Percentiles rank a stretch among this genome's conserved stretches.
These are phyloP conservation scores for Caracal caracal DNA, from an alignment of 2,113 vertebrate species.

Conservation along the genomic window DNA sequence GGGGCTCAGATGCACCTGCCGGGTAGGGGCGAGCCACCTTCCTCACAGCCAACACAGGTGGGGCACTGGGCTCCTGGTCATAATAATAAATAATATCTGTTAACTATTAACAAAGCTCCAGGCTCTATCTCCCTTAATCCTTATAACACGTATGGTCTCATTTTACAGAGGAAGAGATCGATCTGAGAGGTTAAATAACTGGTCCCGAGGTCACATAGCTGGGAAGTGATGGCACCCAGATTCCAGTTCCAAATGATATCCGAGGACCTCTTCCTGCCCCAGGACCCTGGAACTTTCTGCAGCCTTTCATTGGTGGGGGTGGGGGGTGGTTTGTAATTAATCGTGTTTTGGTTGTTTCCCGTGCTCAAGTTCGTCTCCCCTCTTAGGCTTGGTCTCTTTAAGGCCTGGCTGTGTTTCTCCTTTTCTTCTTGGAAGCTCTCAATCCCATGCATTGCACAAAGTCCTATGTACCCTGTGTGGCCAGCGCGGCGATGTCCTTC, in stretches of 20 bases:
- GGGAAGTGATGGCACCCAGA: neutral
- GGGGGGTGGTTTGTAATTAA: neutral
- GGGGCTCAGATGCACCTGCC: neutral
- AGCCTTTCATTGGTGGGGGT: neutral
- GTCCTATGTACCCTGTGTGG: neutral
- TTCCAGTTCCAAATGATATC: neutral
- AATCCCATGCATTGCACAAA: neutral
- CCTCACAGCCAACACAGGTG: neutral
- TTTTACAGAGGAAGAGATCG: neutral
- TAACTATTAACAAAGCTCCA: neutral
- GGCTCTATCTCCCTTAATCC: neutral
- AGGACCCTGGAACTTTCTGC: neutral
- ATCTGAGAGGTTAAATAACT: neutral
- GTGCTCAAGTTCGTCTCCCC: neutral
- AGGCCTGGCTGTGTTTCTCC: neutral
- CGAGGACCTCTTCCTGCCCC: rapidly evolving
- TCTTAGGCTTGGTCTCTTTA: neutral
- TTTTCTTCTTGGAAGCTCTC: neutral
- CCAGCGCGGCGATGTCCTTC: neutral
- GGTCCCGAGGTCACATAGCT: neutral
- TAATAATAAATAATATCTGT: neutral
- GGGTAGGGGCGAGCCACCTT: neutral
- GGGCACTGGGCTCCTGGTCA: neutral
- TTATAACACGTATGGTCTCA: neutral
- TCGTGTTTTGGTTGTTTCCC: neutral